A percentile compares a stretch with the other conserved stretches of the same genome.
These are phyloP conservation scores for Anser cygnoides DNA, from an alignment of 2,113 vertebrate species.

Conservation along the genomic window DNA sequence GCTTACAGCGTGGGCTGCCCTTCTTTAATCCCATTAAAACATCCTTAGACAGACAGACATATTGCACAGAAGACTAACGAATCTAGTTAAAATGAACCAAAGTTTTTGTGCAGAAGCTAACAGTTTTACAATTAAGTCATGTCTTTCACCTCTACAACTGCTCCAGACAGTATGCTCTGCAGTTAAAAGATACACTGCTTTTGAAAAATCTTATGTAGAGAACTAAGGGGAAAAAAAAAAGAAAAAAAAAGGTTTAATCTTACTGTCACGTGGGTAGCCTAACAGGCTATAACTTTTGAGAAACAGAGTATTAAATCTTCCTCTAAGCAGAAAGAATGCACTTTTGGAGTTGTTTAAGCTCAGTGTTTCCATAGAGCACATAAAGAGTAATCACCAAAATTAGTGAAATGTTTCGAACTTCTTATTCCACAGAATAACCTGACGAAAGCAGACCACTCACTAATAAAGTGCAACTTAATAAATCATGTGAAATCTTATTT, in stretches of 20 bases:
- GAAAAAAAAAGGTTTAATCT: neutral
- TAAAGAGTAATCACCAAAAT: conserved; percentile 78
- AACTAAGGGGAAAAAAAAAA: neutral
- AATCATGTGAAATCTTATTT: conserved; percentile 92
- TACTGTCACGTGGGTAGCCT: neutral
- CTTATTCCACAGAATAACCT: conserved; percentile 80
- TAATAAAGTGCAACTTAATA: conserved; percentile 97
- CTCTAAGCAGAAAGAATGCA: conserved; percentile 22
- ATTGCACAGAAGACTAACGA: neutral
- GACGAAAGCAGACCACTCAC: conserved; percentile 85
- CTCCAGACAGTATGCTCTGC: neutral
- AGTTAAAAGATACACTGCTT: neutral
- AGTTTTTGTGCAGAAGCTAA: neutral
- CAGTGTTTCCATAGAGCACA: conserved; percentile 36
- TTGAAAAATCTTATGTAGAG: neutral
- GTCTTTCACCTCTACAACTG: neutral
- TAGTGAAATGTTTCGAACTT: conserved; percentile 79
- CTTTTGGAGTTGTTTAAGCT: conserved; percentile 24
- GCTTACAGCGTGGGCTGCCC: neutral
- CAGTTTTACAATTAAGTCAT: neutral
- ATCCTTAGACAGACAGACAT: neutral
- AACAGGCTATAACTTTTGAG: neutral
- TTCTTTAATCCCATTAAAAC: neutral
- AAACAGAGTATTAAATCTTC: conserved; percentile 31
- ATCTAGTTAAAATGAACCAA: neutral